Conservation (phyloP, 2,797 vertebrate genomes). For the Sebastes flavidus region DNA sequence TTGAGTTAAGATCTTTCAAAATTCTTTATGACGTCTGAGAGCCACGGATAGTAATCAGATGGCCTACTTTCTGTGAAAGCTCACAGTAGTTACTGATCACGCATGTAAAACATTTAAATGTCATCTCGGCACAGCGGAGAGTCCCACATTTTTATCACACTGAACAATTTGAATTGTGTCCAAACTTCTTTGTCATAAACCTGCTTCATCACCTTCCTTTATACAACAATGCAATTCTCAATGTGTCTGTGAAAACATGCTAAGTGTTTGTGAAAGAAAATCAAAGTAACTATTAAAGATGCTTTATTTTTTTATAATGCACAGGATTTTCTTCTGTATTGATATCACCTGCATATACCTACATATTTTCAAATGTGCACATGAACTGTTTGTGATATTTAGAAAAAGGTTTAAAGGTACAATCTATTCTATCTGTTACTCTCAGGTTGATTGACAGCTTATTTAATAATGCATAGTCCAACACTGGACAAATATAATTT, state of each 20-base stretch:
- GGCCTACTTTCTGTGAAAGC: constrained; percentile 31
- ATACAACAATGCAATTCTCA: constrained; percentile 34
- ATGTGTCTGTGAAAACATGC: constrained; percentile 67
- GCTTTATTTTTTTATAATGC: constrained; percentile 83
- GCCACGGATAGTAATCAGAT: constrained; percentile 15
- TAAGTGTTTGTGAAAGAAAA: constrained; percentile 75
- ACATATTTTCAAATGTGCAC: not conserved
- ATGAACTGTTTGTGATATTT: not conserved
- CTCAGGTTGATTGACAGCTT: not conserved
- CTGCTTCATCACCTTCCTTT: constrained; percentile 28
- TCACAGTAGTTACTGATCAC: not conserved
- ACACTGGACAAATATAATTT: not conserved
- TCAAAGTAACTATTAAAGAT: constrained; percentile 81
- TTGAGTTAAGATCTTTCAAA: constrained; percentile 3
- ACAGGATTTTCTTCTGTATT: constrained; percentile 22
- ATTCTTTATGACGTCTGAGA: not conserved
- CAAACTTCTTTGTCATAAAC: constrained; percentile 23
- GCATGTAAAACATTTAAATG: constrained; percentile 25
- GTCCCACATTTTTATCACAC: constrained; percentile 4
- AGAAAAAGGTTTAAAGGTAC: not conserved
- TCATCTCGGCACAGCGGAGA: not conserved
- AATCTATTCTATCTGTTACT: not conserved
- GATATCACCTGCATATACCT: not conserved
- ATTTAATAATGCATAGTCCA: not conserved
- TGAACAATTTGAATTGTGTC: constrained; percentile 14